Conservation (phyloP, 2,888 invertebrate genomes). For the Heliconius charithonia region DNA sequence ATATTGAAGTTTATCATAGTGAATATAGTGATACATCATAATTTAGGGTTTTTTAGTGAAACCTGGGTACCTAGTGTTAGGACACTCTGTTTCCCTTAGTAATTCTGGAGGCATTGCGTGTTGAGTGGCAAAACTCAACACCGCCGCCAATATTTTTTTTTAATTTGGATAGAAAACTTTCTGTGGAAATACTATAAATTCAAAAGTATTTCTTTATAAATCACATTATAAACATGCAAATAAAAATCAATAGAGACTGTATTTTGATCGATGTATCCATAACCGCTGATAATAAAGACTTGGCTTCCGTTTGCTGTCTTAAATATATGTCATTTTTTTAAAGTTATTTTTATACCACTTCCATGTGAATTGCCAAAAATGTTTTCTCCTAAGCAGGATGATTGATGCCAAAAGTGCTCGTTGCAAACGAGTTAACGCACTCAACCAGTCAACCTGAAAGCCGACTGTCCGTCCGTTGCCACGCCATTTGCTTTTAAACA, state of each 20-base stretch:
- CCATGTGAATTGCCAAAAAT: constrained; percentile 1
- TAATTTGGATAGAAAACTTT: no score
- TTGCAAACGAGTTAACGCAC: constrained; percentile 71
- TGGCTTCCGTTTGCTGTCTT: not conserved
- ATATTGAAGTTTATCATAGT: no score
- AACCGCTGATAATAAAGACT: not conserved
- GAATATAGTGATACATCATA: no score
- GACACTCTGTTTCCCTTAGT: no score
- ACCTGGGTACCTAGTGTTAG: no score
- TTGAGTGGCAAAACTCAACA: no score
- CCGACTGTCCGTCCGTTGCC: constrained; percentile 62
- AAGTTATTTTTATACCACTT: not conserved
- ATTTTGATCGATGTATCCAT: not conserved
- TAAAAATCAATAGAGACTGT: not conserved
- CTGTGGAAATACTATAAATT: not conserved
- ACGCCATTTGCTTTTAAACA: constrained; percentile 64
- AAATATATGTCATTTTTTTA: not conserved
- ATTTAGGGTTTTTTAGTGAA: no score
- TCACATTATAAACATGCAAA: not conserved
- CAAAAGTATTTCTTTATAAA: not conserved
- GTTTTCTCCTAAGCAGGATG: constrained; percentile 54
- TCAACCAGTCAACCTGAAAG: constrained; percentile 65
- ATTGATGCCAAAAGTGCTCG: constrained; percentile 42
- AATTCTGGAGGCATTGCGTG: no score
- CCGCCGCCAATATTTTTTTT: no score